A percentile compares a stretch with the other conserved stretches of the same genome.
Evolutionary conservation across 2,888 invertebrate species (phyloP).

Genomic region (Pammene aurita): DNA sequence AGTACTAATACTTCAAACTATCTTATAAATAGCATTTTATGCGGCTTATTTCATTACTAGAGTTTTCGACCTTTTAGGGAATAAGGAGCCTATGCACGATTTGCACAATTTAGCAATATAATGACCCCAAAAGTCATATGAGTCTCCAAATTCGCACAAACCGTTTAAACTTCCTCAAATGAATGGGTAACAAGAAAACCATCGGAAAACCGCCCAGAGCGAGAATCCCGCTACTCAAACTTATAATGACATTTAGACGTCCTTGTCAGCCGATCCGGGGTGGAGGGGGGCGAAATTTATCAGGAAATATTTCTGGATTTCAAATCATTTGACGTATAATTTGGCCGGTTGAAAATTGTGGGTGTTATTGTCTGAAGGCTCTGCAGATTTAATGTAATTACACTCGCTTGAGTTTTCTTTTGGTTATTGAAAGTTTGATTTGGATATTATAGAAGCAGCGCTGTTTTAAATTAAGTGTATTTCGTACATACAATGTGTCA

Average conservation of each 20-base stretch:
- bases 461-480: background rate
- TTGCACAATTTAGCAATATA: background rate
- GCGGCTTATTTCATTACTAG: too few relatives aligned
- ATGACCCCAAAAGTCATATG: conserved; percentile 20
- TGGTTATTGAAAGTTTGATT: conserved; percentile 62
- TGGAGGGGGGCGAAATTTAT: conserved; percentile 52
- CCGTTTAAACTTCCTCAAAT: conserved; percentile 38
- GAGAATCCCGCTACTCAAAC: conserved; percentile 69
- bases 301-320: conserved; percentile 75
- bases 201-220: conserved; percentile 60
- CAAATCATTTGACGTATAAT: conserved; percentile 77
- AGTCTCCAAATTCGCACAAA: conserved; percentile 14
- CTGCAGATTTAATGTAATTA: conserved; percentile 72
- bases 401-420: conserved; percentile 52
- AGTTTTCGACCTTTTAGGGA: too few relatives aligned
- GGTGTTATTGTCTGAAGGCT: conserved; percentile 73
- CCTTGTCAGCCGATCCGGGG: conserved; percentile 60
- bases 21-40: too few relatives aligned
- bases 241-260: conserved; percentile 82
- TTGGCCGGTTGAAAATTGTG: conserved; percentile 66
- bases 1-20: too few relatives aligned
- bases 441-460: conserved; percentile 52
- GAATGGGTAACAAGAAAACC: conserved; percentile 56
- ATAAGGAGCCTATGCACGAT: too few relatives aligned
- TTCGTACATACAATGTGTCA: too few relatives aligned